Base-by-base conservation (phyloP, 2,888 invertebrate genomes). In the Calameuta idolon region DNA sequence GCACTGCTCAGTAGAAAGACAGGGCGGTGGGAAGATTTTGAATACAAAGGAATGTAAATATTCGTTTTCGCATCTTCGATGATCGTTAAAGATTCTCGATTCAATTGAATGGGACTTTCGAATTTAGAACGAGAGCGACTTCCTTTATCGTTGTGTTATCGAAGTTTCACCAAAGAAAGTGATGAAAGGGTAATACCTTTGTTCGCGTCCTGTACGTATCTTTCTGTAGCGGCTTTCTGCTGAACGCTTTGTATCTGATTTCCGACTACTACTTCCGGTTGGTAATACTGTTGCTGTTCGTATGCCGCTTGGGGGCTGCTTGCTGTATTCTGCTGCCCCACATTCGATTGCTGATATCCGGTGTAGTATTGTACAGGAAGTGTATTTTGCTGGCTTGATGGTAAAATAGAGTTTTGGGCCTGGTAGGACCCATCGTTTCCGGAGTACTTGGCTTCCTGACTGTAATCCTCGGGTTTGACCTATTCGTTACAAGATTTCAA, bases 221-320 rank as follows among this genome's bases (percentile, higher is more conserved):
- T 90, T 1, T 87, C 84, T 3, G 85, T 69, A 0, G 83, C 84
- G 4, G 84, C 77, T 79, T 89, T 90, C 69, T 90, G 91, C 77
- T 88, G 89, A 11, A 84, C 79, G 34, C 81, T 81, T 80, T 90
- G 90, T 71, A 88, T 78, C 37, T 88, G 89, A 82, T 91, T 90
- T 71, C 87, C 89, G 33, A 89, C 87, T 2, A 79, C 73, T 23
- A 90, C 79, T 87, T 90, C 89, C 77, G 86, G 88, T 69, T 88
- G 88, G 69, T 90, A 88, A n/a, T 79, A 74, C 12, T 85, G 81
- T 76, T 85, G 87, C 74, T 85, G 86, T 30, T 83, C 81, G 76
- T 85, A 84, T n/a, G 73, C 68, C 30, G 35, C 74, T 4, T 82
- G 83, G 0, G 84, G 79, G 55, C 55, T 55, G 15, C 40, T 40